Evolutionary conservation across 2,797 vertebrate species (phyloP), one percentile per base, ranked within the genome.

Genomic region (Pseudochirops corinnae): DNA sequence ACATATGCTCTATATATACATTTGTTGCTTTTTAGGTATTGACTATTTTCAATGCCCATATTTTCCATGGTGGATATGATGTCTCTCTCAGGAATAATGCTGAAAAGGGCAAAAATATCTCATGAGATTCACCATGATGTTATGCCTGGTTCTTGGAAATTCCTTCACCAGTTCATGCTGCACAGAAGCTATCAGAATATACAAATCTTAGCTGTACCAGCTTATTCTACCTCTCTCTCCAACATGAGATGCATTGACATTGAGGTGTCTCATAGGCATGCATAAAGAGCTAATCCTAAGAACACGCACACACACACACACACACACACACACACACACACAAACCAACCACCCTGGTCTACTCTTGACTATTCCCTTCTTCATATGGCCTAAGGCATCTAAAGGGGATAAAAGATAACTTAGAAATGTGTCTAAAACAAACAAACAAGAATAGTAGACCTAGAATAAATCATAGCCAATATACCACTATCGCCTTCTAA

Each of bases 371-470:
- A 46, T 31, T 82, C 18, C 18, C 60, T 62, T n/a, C 18, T 16
- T 74, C 5, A 74, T 74, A 74, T 74, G 33, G 16, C 33, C 67
- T 74, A 74, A 74, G 18, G 5, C 14, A 14, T 46, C 74, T 82
- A 82, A 82, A 24, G 74, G 7, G n/a, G 18, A 24, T 82, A 46
- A 82, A 82, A 28, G 24, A 82, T 5, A 87, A 55, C 52, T 58
- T 94, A 96, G 46, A 56, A 56, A 56, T 55, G 0, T 90, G 50
- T n/a, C 10, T 55, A 90, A 91, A 55, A 74, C 4, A 95, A 96
- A 95, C 24, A 62, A 62, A 62, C 18, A 24, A 57, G 29, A 12
- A 93, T 14, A 90, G 13, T 93, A 95, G 93, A 93, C 24, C 24
- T 53, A 33, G 33, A 95, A 26, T 14, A 53, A 91, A 56, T 90